Conservation (phyloP, 2,797 vertebrate species). For the Calcarius lapponicus region DNA sequence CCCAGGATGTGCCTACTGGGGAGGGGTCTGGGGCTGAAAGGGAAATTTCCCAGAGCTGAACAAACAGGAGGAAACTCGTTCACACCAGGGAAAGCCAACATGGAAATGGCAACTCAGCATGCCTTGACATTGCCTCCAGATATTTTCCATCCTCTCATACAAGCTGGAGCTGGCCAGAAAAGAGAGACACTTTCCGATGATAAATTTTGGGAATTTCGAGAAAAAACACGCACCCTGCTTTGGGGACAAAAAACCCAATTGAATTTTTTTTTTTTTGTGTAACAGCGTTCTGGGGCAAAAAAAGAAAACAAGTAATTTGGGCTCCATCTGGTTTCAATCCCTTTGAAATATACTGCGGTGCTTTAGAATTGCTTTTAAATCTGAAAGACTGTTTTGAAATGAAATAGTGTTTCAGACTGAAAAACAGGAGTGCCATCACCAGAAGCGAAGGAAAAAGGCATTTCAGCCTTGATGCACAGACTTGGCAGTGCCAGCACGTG, state of each 20-base stretch:
- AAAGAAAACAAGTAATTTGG: slow-evolving; percentile 45
- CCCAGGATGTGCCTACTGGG: fast-evolving
- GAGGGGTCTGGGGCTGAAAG: background rate
- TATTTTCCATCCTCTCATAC: slow-evolving; percentile 71
- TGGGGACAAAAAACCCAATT: slow-evolving; percentile 47
- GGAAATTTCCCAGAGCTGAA: slow-evolving; percentile 60
- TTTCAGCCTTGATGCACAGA: fast-evolving
- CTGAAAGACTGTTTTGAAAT: slow-evolving; percentile 25
- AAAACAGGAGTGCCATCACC: background rate
- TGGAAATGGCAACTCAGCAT: slow-evolving; percentile 67
- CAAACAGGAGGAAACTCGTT: slow-evolving; percentile 39
- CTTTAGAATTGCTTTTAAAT: slow-evolving; percentile 46
- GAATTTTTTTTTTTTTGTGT: background rate
- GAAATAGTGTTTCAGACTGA: background rate
- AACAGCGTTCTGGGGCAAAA: background rate
- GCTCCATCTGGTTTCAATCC: slow-evolving; percentile 65
- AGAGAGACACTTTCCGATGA: slow-evolving; percentile 59
- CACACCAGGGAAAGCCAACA: slow-evolving; percentile 49
- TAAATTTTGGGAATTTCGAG: slow-evolving; percentile 58
- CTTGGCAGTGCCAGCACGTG: fast-evolving
- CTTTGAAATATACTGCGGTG: slow-evolving; percentile 55
- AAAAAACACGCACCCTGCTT: background rate
- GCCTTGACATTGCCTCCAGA: slow-evolving; percentile 68
- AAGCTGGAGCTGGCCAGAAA: slow-evolving; percentile 49
- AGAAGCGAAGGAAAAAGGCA: background rate